phyloP scores from a whole-genome alignment of 1,140 invertebrate species.

The Ctenoplectra terminalis region DNA sequence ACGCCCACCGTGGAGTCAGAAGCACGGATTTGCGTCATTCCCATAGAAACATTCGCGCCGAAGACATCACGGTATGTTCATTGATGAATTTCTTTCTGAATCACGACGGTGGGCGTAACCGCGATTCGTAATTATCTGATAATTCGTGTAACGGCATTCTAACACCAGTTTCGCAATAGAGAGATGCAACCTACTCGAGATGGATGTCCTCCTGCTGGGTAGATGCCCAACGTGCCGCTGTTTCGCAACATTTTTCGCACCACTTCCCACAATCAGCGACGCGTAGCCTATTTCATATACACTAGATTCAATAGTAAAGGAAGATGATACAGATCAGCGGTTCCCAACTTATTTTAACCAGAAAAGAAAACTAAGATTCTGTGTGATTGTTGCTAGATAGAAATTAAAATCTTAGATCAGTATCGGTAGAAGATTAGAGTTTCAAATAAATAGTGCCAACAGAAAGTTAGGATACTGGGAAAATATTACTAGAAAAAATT shows the following conservation, averaged over 20 bases:
- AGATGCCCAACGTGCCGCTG: not conserved
- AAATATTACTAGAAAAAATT: too few species aligned
- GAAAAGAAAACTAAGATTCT: too few species aligned
- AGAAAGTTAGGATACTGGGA: too few species aligned
- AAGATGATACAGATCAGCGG: too few species aligned
- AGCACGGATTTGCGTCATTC: slow-evolving; percentile 14
- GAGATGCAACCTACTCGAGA: slow-evolving; percentile 35
- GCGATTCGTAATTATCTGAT: slow-evolving; percentile 56
- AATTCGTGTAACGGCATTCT: slow-evolving; percentile 62
- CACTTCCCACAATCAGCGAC: slow-evolving; percentile 43
- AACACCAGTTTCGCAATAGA: slow-evolving; percentile 45
- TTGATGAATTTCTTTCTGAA: slow-evolving; percentile 6
- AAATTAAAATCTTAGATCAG: too few species aligned
- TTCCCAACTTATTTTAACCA: too few species aligned
- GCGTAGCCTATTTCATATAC: slow-evolving; percentile 1
- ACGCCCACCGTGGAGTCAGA: not conserved
- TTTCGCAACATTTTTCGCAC: slow-evolving; percentile 29
- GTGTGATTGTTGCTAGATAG: too few species aligned
- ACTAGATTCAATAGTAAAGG: not conserved
- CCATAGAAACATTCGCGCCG: not conserved
- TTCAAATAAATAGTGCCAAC: too few species aligned
- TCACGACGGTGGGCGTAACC: slow-evolving; percentile 45
- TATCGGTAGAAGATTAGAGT: too few species aligned
- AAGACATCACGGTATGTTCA: not conserved
- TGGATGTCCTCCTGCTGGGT: not conserved